Evolutionary conservation across 2,113 vertebrate species (phyloP).

Genomic region (Atlantisia rogersi): DNA sequence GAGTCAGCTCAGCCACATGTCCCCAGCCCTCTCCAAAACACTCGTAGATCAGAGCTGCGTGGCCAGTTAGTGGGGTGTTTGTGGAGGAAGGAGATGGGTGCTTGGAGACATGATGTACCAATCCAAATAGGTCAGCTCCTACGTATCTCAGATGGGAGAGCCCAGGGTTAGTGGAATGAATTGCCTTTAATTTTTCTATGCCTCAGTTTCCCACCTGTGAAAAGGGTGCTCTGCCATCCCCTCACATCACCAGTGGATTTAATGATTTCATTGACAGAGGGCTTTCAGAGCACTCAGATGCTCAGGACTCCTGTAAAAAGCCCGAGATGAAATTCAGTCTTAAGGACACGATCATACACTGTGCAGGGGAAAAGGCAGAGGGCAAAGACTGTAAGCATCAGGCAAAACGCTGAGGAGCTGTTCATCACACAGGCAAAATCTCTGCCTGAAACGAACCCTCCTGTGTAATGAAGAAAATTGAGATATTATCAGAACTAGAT

Average conservation of each 20-base stretch:
- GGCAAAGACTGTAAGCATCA: neutral
- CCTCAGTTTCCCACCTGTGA: neutral
- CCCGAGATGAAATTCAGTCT: neutral
- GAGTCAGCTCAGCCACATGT: neutral
- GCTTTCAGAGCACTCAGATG: neutral
- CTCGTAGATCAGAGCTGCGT: neutral
- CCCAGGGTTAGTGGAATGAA: neutral
- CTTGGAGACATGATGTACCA: neutral
- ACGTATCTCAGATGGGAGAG: neutral
- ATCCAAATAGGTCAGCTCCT: neutral
- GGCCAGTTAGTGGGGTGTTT: neutral
- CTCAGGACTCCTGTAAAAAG: neutral
- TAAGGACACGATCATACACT: rapidly evolving
- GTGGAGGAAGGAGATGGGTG: neutral
- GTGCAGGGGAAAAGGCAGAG: neutral
- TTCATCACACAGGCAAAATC: neutral
- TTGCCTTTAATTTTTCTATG: neutral
- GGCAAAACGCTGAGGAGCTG: neutral
- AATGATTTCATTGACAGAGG: neutral
- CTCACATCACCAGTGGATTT: neutral
- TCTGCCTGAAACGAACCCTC: neutral
- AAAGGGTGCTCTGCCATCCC: neutral
- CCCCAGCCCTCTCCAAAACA: neutral
- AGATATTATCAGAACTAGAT: neutral
- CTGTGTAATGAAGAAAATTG: neutral